phyloP scores from a whole-genome alignment of 2,888 invertebrate genomes.

The Amaurobius ferox region DNA sequence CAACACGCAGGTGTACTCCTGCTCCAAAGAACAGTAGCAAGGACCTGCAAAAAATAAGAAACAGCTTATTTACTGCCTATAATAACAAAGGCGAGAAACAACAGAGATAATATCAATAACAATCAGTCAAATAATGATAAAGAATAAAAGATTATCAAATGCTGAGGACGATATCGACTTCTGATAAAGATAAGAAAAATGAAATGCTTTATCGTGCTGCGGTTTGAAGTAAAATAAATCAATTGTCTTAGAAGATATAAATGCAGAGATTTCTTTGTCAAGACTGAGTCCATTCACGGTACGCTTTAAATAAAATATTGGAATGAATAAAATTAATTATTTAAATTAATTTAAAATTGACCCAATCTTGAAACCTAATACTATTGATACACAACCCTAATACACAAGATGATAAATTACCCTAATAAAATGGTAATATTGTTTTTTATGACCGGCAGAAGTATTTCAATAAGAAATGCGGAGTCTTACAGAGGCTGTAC shows the following conservation, averaged over 20 bases:
- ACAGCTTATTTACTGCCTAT: neutral
- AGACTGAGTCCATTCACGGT: no score
- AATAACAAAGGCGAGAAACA: neutral
- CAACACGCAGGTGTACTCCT: neutral
- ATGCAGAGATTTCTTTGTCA: no score
- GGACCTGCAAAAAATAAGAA: neutral
- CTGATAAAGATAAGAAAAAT: neutral
- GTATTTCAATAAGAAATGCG: no score
- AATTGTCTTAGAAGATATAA: neutral
- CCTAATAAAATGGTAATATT: no score
- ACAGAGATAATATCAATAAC: neutral
- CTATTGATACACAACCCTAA: no score
- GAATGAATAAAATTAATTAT: no score
- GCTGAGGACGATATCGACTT: neutral
- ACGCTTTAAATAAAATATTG: no score
- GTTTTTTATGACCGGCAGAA: no score
- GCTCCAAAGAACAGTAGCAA: neutral
- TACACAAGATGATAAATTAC: no score
- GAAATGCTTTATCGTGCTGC: neutral
- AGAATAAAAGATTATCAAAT: neutral
- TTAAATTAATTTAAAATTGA: no score
- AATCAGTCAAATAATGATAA: slow-evolving; percentile 1
- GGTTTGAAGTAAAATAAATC: neutral
- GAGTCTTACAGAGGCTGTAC: no score
- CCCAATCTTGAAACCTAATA: no score